phyloP scores from a whole-genome alignment of 2,113 vertebrate genomes.

The Brachionichthys hirsutus region DNA sequence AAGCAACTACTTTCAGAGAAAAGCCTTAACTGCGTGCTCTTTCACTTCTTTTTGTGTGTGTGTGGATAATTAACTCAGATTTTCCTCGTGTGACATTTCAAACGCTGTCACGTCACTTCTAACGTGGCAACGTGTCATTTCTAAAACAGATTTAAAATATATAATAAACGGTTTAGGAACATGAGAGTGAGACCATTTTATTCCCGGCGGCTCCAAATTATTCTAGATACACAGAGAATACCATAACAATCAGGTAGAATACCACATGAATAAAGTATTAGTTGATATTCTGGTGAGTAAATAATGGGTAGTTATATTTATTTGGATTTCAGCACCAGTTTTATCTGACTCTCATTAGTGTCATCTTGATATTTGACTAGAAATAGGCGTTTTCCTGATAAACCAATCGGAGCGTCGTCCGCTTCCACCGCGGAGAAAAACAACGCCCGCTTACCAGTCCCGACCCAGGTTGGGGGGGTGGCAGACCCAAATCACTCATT shows the following conservation, averaged over 20 bases:
- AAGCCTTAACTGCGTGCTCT: constrained; percentile 18
- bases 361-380: too few relatives aligned
- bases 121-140: not conserved
- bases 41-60: constrained; percentile 1
- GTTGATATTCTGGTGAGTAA: too few relatives aligned
- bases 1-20: constrained; percentile 44
- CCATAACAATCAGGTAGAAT: too few relatives aligned
- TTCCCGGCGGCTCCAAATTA: not conserved
- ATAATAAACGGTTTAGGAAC: not conserved
- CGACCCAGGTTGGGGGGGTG: not conserved
- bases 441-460: constrained; percentile 25
- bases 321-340: too few relatives aligned
- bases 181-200: not conserved
- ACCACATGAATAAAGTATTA: too few relatives aligned
- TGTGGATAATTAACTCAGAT: constrained; percentile 8
- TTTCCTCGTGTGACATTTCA: not conserved
- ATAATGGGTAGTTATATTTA: too few relatives aligned
- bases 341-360: too few relatives aligned
- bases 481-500: not conserved
- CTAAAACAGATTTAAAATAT: not conserved
- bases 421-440: constrained; percentile 13
- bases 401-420: constrained; percentile 18
- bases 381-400: constrained; percentile 7
- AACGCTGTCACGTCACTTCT: too few relatives aligned
- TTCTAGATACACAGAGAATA: not conserved